Base-by-base conservation (phyloP, 2,888 invertebrate genomes). In the Urechis unicinctus region DNA sequence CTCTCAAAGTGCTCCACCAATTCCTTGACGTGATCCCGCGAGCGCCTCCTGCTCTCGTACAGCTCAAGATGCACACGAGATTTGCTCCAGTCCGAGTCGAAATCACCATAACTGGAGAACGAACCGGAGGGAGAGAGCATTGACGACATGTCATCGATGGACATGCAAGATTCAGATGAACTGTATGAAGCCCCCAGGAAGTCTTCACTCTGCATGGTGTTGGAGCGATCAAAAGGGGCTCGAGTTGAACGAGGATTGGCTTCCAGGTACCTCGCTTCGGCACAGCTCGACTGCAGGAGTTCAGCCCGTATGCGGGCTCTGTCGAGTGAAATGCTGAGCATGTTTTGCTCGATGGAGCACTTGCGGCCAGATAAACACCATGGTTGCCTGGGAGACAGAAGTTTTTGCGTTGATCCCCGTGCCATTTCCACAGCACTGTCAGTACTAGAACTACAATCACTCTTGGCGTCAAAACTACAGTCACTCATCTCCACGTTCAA, bases 401-500 rank as follows among this genome's bases (percentile, higher is more conserved):
- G 45, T 26, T 29, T 2, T 13, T 21, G 43, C 45, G 31, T 22
- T 50, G 41, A 22, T 13, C 9, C 9, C 9, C 9, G 36, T 17
- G 57, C 60, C 26, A 55, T 22, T 0, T 52, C 61, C 22, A 63
- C 43, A 9, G 64, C 65, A 54, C 64, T 64, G 59, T 65, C 65
- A 4, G 52, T 55, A 29, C 60, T 60, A 9, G 59, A 59, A 26
- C 57, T 52, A 24, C 59, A 61, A 17, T 61, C 58, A 30, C 60
- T 55, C 30, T 53, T 41, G 5, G 57, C 44, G 9, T 61, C 59
- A 30, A 52, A 55, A 29, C 26, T 51, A 31, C 56, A 58, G n/a
- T 56, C 55, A 1, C 13, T 22, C 5, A 46, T 51, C 2, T 24
- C 46, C 4, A 26, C 43, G 2, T 54, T 51, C 13, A 36, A 36